These are phyloP conservation scores for Monodelphis domestica DNA, from an alignment of 2,797 vertebrate genomes.

Conservation along the genomic window DNA sequence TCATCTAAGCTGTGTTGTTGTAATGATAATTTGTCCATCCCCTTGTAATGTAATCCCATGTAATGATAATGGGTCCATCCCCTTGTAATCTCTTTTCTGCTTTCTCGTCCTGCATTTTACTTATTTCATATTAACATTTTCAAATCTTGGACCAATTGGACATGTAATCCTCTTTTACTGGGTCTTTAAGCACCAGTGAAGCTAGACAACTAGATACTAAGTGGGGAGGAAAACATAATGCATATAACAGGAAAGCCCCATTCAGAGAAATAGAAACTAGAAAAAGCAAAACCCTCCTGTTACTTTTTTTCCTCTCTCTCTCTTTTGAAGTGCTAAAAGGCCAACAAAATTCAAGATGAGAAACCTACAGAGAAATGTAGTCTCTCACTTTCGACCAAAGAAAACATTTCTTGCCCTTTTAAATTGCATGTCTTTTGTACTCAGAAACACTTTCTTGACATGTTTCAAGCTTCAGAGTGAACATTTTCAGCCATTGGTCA, in stretches of 20 bases:
- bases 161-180: neutral
- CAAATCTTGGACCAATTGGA: neutral
- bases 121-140: slow-evolving; percentile 28
- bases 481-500: neutral
- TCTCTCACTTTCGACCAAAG: slow-evolving; percentile 45
- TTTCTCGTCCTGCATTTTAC: neutral
- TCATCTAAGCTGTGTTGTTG: neutral
- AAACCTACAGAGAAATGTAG: neutral
- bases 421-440: slow-evolving; percentile 8
- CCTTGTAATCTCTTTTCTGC: fast-evolving
- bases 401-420: slow-evolving; percentile 29
- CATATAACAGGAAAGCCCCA: neutral
- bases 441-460: neutral
- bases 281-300: neutral
- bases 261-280: neutral
- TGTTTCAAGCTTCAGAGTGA: neutral
- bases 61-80: neutral
- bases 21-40: neutral
- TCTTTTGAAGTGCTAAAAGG: slow-evolving; percentile 24
- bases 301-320: neutral
- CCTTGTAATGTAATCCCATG: no score
- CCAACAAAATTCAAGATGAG: slow-evolving; percentile 40
- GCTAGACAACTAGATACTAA: neutral
- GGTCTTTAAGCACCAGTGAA: neutral
- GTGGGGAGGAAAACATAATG: neutral